A percentile compares a stretch with the other conserved stretches of the same genome.
Conservation (phyloP, 2,888 invertebrate genomes). For the Archips crataeganus region DNA sequence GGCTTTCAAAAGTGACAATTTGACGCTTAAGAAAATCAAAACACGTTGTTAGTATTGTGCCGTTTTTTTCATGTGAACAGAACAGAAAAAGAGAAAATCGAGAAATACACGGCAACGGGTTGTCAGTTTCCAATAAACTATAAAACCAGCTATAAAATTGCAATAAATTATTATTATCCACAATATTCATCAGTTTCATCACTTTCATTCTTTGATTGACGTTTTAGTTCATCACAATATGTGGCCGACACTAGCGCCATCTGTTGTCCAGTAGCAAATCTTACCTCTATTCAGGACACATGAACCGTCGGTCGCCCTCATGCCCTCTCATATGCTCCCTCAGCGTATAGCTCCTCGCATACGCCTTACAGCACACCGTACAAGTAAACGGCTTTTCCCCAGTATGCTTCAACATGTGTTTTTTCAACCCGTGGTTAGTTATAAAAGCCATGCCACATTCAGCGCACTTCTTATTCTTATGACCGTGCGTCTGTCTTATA, state of each 20-base stretch:
- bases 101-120: too few relatives aligned
- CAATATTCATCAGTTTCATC: too few relatives aligned
- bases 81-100: too few relatives aligned
- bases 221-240: neutral
- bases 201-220: neutral
- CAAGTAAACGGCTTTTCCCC: constrained; percentile 73
- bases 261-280: neutral
- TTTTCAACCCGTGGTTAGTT: constrained; percentile 76
- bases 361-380: constrained; percentile 66
- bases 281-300: constrained; percentile 18
- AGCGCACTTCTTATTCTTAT: constrained; percentile 76
- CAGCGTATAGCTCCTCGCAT: constrained; percentile 62
- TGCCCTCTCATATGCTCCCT: constrained; percentile 64
- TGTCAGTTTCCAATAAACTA: too few relatives aligned
- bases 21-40: too few relatives aligned
- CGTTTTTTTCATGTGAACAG: too few relatives aligned
- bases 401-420: constrained; percentile 77
- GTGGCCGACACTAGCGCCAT: neutral
- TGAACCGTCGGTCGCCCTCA: constrained; percentile 47
- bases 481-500: constrained; percentile 74
- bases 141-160: too few relatives aligned
- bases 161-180: too few relatives aligned
- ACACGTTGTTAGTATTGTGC: too few relatives aligned
- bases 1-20: too few relatives aligned
- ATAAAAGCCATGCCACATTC: constrained; percentile 82